Base-by-base conservation (phyloP, 2,113 vertebrate genomes). In the Protobothrops mucrosquamatus region DNA sequence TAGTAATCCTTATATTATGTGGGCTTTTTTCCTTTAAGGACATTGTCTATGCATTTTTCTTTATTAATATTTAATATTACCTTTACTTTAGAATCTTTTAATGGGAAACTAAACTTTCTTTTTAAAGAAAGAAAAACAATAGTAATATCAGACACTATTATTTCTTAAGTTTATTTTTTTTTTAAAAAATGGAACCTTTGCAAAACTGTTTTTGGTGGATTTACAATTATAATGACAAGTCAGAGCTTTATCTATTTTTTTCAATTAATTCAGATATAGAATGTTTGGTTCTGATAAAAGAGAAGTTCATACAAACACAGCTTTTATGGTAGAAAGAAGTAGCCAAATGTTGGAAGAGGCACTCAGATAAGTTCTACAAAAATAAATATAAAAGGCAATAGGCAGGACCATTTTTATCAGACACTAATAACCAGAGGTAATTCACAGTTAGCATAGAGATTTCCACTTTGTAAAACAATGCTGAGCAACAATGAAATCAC, bases 401-500 rank as follows among this genome's bases (percentile, higher is more conserved):
- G 59, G 51, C 43, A 74, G 55, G 4, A 23, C 24, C 46, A 61
- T 20, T 81, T 94, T 93, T 92, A 52, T 52, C 92, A 91, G 85
- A 23, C 15, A 29, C 46, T 88, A 48, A 81, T 51, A 69, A 64
- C 55, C 81, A 29, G 85, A 57, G 39, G 24, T 61, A 88, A 88
- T 88, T 85, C 56, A 85, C 18, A 91, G 46, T 52, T 4, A 74
- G 5, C 87, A 57, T 23, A 14, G 46, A 85, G 56, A 24, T 26
- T 26, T 91, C 29, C 24, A 56, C 61, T 69, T 87, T 56, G 11
- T 23, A 89, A 85, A 91, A 86, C n/a, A 59, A 22, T 22, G 20
- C 10, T 6, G 4, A 34, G 56, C 24, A 81, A 91, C 55, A 85
- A 90, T 57, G 56, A 90, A 91, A 48, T 61, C 46, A 92, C 46